Conservation (phyloP, 2,888 invertebrate species). For the Acleris emargana region DNA sequence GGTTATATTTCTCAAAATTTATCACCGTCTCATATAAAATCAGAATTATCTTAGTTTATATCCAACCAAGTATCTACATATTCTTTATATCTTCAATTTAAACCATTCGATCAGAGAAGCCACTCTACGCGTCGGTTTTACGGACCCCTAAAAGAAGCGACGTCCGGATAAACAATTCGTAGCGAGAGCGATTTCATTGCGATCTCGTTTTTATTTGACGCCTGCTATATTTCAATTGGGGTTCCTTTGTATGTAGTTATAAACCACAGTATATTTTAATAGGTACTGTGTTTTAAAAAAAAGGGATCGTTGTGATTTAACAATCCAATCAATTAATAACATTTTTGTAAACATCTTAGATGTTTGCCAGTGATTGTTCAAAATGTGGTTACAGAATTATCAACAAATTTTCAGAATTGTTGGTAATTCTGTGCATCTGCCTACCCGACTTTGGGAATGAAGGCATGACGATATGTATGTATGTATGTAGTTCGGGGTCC, state of each 20-base stretch:
- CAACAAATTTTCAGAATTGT: no score
- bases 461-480: no score
- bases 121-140: constrained; percentile 12
- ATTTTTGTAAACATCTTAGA: no score
- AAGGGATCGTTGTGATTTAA: not conserved
- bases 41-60: no score
- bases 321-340: no score
- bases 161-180: constrained; percentile 35
- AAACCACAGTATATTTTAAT: not conserved
- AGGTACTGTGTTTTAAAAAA: not conserved
- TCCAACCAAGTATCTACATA: not conserved
- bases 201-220: constrained; percentile 45
- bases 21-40: no score
- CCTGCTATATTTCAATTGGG: constrained; percentile 46
- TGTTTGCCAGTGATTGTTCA: no score
- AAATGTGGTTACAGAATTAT: no score
- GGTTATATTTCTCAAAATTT: no score
- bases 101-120: not conserved
- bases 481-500: no score
- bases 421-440: no score
- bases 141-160: constrained; percentile 31
- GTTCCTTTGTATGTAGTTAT: constrained; percentile 12
- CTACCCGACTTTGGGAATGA: no score
- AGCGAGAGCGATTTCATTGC: constrained; percentile 38
- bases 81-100: constrained; percentile 8